Conservation (phyloP, 2,888 invertebrate species). For the Xylota sylvarum region DNA sequence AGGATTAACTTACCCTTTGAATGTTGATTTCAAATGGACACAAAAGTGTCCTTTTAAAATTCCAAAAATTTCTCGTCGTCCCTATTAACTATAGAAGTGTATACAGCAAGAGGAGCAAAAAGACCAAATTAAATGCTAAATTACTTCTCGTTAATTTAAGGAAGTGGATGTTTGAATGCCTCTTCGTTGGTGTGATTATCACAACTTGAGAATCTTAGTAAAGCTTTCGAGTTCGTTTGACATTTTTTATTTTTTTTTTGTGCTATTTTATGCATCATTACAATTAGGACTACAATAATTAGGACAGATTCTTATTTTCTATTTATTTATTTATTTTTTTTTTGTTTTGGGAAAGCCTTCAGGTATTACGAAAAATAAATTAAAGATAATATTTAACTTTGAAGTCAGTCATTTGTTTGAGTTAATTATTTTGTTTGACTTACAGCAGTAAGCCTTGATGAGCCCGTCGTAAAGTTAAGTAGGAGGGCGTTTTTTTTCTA, state of each 20-base stretch:
- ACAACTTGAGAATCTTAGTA: constrained; percentile 20
- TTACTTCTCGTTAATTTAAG: constrained; percentile 63
- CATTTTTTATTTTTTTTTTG: background rate
- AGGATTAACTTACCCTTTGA: constrained; percentile 69
- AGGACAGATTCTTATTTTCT: constrained; percentile 3
- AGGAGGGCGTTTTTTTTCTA: too few relatives aligned
- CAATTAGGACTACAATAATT: constrained; percentile 38
- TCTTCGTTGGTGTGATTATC: constrained; percentile 26
- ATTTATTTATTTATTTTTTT: too few relatives aligned
- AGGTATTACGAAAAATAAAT: background rate
- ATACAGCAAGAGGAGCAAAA: background rate
- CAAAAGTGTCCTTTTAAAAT: constrained; percentile 39
- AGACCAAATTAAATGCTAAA: constrained; percentile 52
- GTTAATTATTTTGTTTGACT: background rate
- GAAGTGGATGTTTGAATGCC: constrained; percentile 32
- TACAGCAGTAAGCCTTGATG: too few relatives aligned
- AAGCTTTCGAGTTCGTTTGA: constrained; percentile 8
- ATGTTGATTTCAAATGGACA: constrained; percentile 57
- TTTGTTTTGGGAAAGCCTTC: background rate
- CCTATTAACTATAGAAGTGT: background rate
- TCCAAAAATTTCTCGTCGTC: constrained; percentile 7
- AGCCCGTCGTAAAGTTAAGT: too few relatives aligned
- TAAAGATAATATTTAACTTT: background rate
- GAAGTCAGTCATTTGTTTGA: background rate
- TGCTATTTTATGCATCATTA: constrained; percentile 30